Evolutionary conservation across 1,140 invertebrate genomes (phyloP), one percentile per base, ranked within the genome.

Genomic region (Aleiodes sp.): DNA sequence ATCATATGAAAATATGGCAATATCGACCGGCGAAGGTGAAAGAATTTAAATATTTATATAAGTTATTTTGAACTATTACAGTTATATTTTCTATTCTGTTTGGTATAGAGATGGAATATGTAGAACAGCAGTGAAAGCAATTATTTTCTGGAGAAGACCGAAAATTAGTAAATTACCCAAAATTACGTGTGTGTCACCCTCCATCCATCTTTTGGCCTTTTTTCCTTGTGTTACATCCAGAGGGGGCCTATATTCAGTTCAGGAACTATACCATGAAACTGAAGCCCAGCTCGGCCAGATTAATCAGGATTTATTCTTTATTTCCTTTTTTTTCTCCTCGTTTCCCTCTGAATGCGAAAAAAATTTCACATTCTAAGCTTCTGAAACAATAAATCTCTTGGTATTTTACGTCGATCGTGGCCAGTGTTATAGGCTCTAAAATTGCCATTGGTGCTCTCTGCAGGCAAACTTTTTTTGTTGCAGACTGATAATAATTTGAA

Each of bases 241-340:
- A 16, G 59, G 61, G 61, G 61, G 21, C 39, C 61, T 39, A 63
- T 26, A 41, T 63, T 26, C 33, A 39, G 39, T 31, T 14, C 24
- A 16, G 31, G 14, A 46, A 46, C 62, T 35, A 41, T 35, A 37
- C 29, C 62, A 37, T 43, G 37, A 28, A 41, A 37, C 62, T 46
- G 39, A 52, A 80, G 76, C 78, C 79, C 76, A 75, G 79, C 78
- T 77, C 74, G 76, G 80, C 16, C 46, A 85, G 83, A 84, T 83
- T 84, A 84, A 84, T 84, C 82, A 82, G 80, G 81, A 84, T 84
- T 82, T 84, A 84, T 84, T 82, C 82, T 82, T 84, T 84, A 65
- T 46, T 41, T 46, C 21, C 6, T 57, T 28, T 28, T 57, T 6
- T 9, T 9, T 3, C 7, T 3, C 52, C 52, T 4, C 83, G 81